A percentile compares a stretch with the other conserved stretches of the same genome.
Evolutionary conservation across 2,888 invertebrate genomes (phyloP).

Genomic region (Omphaloscelis lunosa): DNA sequence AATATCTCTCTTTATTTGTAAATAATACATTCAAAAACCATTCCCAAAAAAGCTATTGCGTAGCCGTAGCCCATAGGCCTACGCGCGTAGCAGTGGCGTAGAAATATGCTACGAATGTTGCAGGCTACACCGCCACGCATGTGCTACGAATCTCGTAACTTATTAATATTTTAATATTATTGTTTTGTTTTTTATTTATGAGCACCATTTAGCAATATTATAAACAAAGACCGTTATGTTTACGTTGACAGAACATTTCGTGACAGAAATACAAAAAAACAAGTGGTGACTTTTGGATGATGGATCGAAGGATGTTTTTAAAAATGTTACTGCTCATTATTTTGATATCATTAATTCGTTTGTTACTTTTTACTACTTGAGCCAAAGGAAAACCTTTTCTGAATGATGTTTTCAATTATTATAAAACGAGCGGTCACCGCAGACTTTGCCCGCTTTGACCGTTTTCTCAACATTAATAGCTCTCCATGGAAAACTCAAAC

Average conservation of each 20-base stretch:
- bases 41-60: not conserved
- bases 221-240: not conserved
- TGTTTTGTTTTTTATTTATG: conserved; percentile 12
- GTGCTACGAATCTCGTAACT: conserved; percentile 41
- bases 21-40: not conserved
- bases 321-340: not conserved
- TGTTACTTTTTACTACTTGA: not conserved
- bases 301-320: not conserved
- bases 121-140: conserved; percentile 51
- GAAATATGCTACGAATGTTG: conserved; percentile 40
- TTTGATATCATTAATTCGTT: not conserved
- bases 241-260: not conserved
- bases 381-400: too few relatives aligned
- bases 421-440: not conserved
- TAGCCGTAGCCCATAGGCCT: conserved; percentile 33
- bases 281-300: not conserved
- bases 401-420: not conserved
- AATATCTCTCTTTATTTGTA: too few relatives aligned
- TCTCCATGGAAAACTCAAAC: too few relatives aligned
- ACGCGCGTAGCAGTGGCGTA: conserved; percentile 50
- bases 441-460: not conserved
- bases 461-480: not conserved
- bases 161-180: conserved; percentile 18
- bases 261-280: not conserved
- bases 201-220: not conserved